These are phyloP conservation scores for Coregonus sp. DNA, from an alignment of 2,797 vertebrate species.

Conservation along the genomic window DNA sequence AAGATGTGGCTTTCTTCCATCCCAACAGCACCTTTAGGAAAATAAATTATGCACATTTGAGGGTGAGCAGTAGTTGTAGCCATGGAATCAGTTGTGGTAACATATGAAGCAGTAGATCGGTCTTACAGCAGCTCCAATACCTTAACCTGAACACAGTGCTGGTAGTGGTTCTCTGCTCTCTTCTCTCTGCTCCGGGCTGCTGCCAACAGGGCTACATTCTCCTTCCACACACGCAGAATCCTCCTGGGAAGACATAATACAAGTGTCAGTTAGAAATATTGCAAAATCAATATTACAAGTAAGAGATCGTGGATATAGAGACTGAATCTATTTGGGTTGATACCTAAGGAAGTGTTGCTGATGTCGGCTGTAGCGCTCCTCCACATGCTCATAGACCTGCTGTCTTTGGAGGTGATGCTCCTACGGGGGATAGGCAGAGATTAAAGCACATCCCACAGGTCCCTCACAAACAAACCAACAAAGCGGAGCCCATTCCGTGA, in stretches of 20 bases:
- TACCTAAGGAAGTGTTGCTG: slow-evolving; percentile 73
- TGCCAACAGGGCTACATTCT: slow-evolving; percentile 57
- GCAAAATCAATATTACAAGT: background rate
- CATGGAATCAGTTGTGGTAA: background rate
- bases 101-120: background rate
- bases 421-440: slow-evolving; percentile 64
- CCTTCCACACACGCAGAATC: slow-evolving; percentile 75
- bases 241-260: slow-evolving; percentile 60
- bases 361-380: slow-evolving; percentile 65
- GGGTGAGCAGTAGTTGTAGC: background rate
- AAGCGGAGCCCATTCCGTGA: too few relatives aligned
- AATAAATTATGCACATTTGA: slow-evolving; percentile 3
- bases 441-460: background rate
- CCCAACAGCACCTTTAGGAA: slow-evolving; percentile 65
- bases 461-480: too few relatives aligned
- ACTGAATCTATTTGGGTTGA: slow-evolving; percentile 15
- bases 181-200: slow-evolving; percentile 51
- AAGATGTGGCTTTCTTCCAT: slow-evolving; percentile 73
- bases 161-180: slow-evolving; percentile 72
- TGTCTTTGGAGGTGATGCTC: slow-evolving; percentile 62
- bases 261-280: background rate
- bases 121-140: slow-evolving; percentile 59
- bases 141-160: slow-evolving; percentile 72
- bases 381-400: slow-evolving; percentile 61
- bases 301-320: background rate